These are phyloP conservation scores for Nannoperca australis DNA, from an alignment of 2,797 vertebrate genomes.

Conservation along the genomic window DNA sequence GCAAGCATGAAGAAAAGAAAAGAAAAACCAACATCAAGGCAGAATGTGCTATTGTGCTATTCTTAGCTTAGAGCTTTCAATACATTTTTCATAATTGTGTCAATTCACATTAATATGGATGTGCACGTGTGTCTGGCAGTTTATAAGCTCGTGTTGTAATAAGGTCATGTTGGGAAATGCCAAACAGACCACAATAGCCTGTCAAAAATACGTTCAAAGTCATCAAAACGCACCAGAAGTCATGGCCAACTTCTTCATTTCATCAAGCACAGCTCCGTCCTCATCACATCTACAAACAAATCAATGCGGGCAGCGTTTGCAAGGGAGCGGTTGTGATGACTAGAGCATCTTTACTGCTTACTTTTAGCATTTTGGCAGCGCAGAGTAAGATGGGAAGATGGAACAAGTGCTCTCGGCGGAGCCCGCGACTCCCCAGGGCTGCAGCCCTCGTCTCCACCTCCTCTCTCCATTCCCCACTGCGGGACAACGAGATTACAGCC, in stretches of 20 bases:
- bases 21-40: slow-evolving; percentile 38
- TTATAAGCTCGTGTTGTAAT: not conserved
- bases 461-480: slow-evolving; percentile 62
- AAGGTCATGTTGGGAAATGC: slow-evolving; percentile 12
- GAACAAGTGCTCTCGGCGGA: slow-evolving; percentile 64
- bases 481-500: slow-evolving; percentile 76
- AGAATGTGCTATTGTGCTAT: slow-evolving; percentile 39
- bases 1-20: slow-evolving; percentile 46
- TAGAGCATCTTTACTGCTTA: slow-evolving; percentile 71
- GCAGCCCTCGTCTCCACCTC: slow-evolving; percentile 63
- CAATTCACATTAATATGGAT: slow-evolving; percentile 46
- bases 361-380: slow-evolving; percentile 61
- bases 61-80: slow-evolving; percentile 58
- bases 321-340: slow-evolving; percentile 61
- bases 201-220: slow-evolving; percentile 21
- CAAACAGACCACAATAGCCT: slow-evolving; percentile 5
- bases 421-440: slow-evolving; percentile 67
- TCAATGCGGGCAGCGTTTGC: slow-evolving; percentile 59
- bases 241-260: slow-evolving; percentile 36
- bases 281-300: slow-evolving; percentile 54
- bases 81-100: slow-evolving; percentile 62
- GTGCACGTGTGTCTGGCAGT: not conserved
- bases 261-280: slow-evolving; percentile 30
- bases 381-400: slow-evolving; percentile 60
- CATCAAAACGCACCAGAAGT: slow-evolving; percentile 10